Evolutionary conservation across 2,797 vertebrate species (phyloP).

Genomic region (Emys orbicularis): DNA sequence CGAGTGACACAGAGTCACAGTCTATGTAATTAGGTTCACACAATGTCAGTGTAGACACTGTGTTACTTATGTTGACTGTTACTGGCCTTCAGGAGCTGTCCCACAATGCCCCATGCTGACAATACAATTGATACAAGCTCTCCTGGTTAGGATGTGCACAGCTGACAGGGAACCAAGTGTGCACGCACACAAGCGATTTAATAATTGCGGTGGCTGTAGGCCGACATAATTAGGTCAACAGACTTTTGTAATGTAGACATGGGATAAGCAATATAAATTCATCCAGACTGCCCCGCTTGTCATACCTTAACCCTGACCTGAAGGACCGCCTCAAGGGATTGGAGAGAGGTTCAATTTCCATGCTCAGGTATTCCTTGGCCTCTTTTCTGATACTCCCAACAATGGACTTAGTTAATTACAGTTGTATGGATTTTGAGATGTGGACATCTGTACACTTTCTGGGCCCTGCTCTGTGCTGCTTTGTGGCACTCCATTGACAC

Average conservation of each 20-base stretch:
- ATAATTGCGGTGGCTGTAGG: background rate
- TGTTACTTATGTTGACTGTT: background rate
- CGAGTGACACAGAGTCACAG: background rate
- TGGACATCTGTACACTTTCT: background rate
- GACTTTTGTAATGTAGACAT: background rate
- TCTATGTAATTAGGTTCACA: background rate
- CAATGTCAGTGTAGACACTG: background rate
- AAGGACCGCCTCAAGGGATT: background rate
- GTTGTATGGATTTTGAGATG: background rate
- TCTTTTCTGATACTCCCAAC: background rate
- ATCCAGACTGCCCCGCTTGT: background rate
- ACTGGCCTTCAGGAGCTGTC: background rate
- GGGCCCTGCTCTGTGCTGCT: background rate
- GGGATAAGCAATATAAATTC: background rate
- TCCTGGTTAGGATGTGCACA: too few species aligned
- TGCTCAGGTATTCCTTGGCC: slow-evolving; percentile 5
- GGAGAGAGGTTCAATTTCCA: background rate
- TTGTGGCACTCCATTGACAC: background rate
- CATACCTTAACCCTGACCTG: background rate
- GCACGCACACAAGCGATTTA: background rate
- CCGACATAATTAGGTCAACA: background rate
- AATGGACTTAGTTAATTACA: background rate
- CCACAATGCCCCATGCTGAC: background rate
- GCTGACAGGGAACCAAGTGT: background rate
- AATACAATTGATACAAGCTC: background rate